Base-by-base conservation (phyloP, 2,888 invertebrate species). In the Ryuthela nishihirai region DNA sequence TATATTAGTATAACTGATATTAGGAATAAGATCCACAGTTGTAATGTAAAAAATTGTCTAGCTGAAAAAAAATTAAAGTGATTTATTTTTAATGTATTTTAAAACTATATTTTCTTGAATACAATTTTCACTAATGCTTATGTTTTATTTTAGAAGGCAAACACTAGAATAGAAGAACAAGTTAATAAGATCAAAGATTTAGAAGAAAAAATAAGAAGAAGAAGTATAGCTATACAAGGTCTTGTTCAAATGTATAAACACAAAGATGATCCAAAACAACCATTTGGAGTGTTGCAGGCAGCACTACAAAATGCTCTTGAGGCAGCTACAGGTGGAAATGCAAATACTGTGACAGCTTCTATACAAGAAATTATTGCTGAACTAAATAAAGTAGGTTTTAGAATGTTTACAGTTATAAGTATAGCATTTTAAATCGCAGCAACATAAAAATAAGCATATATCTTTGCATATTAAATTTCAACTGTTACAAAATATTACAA, bases 221-320 rank as follows among this genome's bases (percentile, higher is more conserved):
- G 44, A 4, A 41, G 40, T 23, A 9, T 40, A 18, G 48, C 53
- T 12, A 44, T 59, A 21, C 47, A 48, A 39, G 48, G 59, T 25
- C 18, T 53, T 34, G 44, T 53, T 18, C 21, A 29, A n/a, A 59
- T 48, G 17, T 39, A 48, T 44, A 32, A 32, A n/a, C 21, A 43
- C 12, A 48, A 48, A 39, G 53, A 59, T 42, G 39, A 20, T 40
- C 53, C 53, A 2, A 48, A 53, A 35, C 29, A 43, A 20, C 26
- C 48, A 9, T 40, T 45, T 20, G 38, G 32, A 15, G 32, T 53
- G 35, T 42, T 53, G 10, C 41, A 42, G 20, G 38, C 39, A 36
- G 53, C 46, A 20, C 38, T 48, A 12, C 39, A 53, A 34, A 32
- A 32, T 12, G 32, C 32, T 5, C 12, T 15, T 4, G 32, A n/a